Evolutionary conservation across 2,797 vertebrate genomes (phyloP), one percentile per base, ranked within the genome.

Genomic region (Scleropages formosus): DNA sequence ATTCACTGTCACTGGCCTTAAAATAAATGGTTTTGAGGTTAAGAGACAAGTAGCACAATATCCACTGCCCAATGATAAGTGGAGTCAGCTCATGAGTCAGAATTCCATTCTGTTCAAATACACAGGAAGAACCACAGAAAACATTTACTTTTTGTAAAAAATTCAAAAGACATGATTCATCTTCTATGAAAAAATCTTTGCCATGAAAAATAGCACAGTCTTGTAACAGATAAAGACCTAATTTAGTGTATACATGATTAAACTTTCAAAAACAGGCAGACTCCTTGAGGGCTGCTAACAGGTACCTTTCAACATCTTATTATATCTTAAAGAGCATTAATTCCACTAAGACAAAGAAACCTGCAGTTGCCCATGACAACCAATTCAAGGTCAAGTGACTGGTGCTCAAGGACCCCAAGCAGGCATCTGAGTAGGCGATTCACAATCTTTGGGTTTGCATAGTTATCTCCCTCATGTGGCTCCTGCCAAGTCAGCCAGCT

Each of bases 241-340:
- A 27, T 12, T 69, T 44, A 16, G 22, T 24, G 47, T 51, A 1
- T 18, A 12, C 53, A 12, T 26, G 22, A 69, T 69, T 53, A 46
- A 22, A n/a, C n/a, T 58, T 71, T 69, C 16, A 69, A 49, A 22
- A 20, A 47, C 46, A 70, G 53, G 70, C 8, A 16, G 8, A 11
- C 47, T 70, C 69, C 10, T 58, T 71, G 56, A 26, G 16, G 70
- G 69, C 70, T 53, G 49, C 24, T 59, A 58, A 60, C 26, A 44
- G 62, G 31, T 46, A 66, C n/a, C 56, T 60, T 69, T 69, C 74
- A 69, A 61, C 65, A 69, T 49, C 65, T 44, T 44, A 4, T 68
- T 59, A 75, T 22, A 75, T 24, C 18, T 27, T 9, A 44, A 31
- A 59, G 24, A 18, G 22, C n/a, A 71, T 70, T 31, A 39, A 15